Conservation (phyloP, 1,140 invertebrate genomes). For the Musca domestica region DNA sequence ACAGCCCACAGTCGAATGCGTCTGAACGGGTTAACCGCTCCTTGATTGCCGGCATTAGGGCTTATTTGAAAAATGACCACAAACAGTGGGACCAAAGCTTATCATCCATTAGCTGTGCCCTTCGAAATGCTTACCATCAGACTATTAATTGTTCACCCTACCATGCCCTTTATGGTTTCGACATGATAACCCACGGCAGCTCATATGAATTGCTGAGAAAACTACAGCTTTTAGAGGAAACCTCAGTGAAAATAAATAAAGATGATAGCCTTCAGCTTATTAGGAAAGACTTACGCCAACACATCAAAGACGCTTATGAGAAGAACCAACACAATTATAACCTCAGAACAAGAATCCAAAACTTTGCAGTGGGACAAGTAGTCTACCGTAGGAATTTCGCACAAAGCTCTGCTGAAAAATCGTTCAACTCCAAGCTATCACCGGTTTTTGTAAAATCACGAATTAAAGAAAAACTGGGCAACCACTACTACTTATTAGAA, state of each 20-base stretch:
- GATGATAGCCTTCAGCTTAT: neutral
- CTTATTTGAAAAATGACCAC: conserved; percentile 3
- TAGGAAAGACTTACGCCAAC: neutral
- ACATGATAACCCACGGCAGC: conserved; percentile 1
- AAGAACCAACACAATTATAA: neutral
- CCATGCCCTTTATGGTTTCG: neutral
- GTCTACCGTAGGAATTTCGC: neutral
- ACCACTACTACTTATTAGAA: no score
- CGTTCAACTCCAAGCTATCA: no score
- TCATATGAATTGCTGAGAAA: neutral
- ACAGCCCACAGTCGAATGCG: neutral
- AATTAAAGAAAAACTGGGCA: no score
- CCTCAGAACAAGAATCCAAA: neutral
- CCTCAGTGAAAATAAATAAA: neutral
- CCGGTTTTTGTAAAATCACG: no score
- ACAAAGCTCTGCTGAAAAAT: no score
- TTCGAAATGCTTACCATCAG: neutral
- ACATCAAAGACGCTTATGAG: no score
- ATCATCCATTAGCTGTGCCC: neutral
- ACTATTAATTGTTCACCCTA: neutral
- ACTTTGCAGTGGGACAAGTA: neutral
- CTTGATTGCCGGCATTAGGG: conserved; percentile 3
- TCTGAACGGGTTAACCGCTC: neutral
- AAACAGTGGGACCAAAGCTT: neutral
- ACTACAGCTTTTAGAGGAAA: neutral